Base-by-base conservation (phyloP, 2,797 vertebrate genomes). In the Sylvilagus floridanus region DNA sequence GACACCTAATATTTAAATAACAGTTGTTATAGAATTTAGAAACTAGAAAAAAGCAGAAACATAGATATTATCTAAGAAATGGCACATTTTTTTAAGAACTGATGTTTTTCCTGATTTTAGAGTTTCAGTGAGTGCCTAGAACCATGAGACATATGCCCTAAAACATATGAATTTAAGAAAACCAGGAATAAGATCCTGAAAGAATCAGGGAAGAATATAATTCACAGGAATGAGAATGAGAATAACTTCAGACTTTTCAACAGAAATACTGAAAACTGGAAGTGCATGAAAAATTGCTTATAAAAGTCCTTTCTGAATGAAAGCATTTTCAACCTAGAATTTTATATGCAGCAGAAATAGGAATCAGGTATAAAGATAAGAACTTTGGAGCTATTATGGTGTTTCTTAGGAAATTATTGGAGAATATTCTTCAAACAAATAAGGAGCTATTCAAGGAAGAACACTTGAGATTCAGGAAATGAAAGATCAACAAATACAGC, bases 291-390 rank as follows among this genome's bases (percentile, higher is more conserved):
- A 4, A 30, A 57, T 79, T 73, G 11, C 14, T 26, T 84, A 68
- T 47, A 68, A 54, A 77, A 7, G 19, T 4, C 35, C 2, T 86
- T 72, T 90, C 71, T 69, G 72, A 73, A 50, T 17, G 47, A 95
- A 94, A 63, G 30, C 24, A 88, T 90, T 84, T 92, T 52, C 21
- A 93, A 79, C 7, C 3, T 47, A 12, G 16, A 91, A 75, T 71
- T 76, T 30, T n/a, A 68, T 69, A 69, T 69, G 10, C 50, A 93
- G 30, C 4, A 35, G 47, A 83, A 76, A 32, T 83, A 77, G 19
- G 28, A 68, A 78, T 54, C 42, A 75, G 42, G 2, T 87, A 13
- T 54, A 47, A 87, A 66, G 5, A 10, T 76, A 75, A 60, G 21
- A 81, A 69, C 8, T 16, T 22, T 79, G 28, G 75, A 47, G 16